A percentile compares a stretch with the other conserved stretches of the same genome.
phyloP scores from a whole-genome alignment of 2,113 vertebrate genomes.

The Oreocharis arfaki region DNA sequence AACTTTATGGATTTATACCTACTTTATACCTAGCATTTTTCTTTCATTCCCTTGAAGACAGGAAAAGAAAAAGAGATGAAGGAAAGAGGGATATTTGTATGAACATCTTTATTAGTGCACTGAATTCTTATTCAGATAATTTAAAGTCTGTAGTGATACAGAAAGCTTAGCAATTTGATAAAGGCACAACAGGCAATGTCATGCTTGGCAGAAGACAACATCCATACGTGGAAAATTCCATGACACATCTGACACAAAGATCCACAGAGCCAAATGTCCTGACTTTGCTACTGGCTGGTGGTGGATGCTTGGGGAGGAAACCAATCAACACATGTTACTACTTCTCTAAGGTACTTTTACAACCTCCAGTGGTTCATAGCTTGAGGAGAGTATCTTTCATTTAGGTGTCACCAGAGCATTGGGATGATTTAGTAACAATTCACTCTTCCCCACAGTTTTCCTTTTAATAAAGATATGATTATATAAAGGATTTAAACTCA shows the following conservation, averaged over 20 bases:
- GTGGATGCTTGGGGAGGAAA: neutral
- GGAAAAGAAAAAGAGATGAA: neutral
- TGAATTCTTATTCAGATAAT: neutral
- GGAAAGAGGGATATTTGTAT: neutral
- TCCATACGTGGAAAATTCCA: neutral
- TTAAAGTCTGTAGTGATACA: neutral
- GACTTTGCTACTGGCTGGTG: neutral
- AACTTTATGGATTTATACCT: neutral
- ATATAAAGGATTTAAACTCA: neutral
- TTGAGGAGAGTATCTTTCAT: neutral
- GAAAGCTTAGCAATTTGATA: neutral
- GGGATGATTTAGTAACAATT: neutral
- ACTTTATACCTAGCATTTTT: neutral
- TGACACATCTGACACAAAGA: neutral
- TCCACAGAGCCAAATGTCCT: neutral
- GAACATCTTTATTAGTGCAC: neutral
- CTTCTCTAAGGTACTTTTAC: neutral
- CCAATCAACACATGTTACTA: accelerated
- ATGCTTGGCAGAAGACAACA: neutral
- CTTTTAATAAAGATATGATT: neutral
- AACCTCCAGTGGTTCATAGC: neutral
- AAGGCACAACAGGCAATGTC: neutral
- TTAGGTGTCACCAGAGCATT: neutral
- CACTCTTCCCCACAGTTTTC: neutral
- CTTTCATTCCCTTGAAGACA: neutral